Evolutionary conservation across 2,113 vertebrate species (phyloP), one percentile per base, ranked within the genome.

Genomic region (Cardinalis cardinalis): DNA sequence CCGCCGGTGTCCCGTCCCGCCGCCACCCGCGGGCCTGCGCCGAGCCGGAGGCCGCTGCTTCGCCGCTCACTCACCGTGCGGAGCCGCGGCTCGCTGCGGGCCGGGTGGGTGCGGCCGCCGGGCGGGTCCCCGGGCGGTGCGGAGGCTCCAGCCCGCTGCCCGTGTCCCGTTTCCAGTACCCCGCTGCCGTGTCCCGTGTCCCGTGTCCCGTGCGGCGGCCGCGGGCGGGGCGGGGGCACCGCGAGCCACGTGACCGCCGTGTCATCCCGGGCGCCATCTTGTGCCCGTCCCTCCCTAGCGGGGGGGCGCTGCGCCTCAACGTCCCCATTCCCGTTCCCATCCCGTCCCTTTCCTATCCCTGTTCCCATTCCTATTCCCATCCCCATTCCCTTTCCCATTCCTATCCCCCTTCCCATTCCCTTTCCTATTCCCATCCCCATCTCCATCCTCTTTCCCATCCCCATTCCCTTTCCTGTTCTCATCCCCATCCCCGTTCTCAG

Each of bases 231-330:
- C n/a, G 51, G 84, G 53, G 66, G 61, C 61, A 10, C 49, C 48
- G 78, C 58, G 24, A 18, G 10, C 44, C 92, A 95, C 92, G 84
- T 92, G 79, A 95, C 38, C 38, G 38, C 38, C 55, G 70, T 88
- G 87, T 94, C 89, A 92, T 23, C 14, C 43, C 66, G 24, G 49
- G 49, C 84, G 92, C 92, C 94, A 94, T 90, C 49, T 90, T 90
- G 79, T 53, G 38, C 38, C 18, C 25, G 66, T 2, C 20, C 13
- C 26, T 5, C 15, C 6, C 6, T 12, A 32, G 4, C 8, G 44
- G 29, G 36, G 29, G 7, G 1, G 36, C 25, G 36, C 36, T 31
- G 55, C 44, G 15, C 44, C 10, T 23, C 2, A 4, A 1, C 19
- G 0, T 4, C 10, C 29, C 26, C 25, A 2, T 34, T 1, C 9